These are phyloP conservation scores for Calidris pugnax DNA, from an alignment of 2,113 vertebrate species.

Conservation along the genomic window DNA sequence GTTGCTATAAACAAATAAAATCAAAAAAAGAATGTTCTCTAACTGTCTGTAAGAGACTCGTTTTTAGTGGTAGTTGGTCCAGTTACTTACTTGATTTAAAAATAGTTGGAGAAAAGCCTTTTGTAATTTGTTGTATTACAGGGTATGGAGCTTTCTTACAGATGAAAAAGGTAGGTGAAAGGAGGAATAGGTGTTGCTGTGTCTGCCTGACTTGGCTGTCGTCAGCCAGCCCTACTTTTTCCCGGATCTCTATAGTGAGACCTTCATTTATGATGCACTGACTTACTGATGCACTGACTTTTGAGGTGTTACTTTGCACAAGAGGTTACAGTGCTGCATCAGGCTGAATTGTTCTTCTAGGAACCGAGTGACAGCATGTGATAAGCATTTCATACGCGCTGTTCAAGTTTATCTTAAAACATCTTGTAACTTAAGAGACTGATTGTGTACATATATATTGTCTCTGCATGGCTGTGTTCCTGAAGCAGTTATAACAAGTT, in stretches of 20 bases:
- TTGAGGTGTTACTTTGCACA: not conserved
- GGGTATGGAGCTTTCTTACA: not conserved
- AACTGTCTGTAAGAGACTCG: not conserved
- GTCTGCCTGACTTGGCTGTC: not conserved
- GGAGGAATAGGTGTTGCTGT: not conserved
- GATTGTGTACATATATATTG: not conserved
- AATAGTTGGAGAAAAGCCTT: not conserved
- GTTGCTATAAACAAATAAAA: slow-evolving; percentile 56
- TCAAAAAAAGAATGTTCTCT: not conserved
- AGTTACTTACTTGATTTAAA: not conserved
- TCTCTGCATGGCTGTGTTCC: not conserved
- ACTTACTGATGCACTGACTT: rapidly evolving
- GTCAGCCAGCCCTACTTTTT: not conserved
- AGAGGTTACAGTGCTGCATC: not conserved
- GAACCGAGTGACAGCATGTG: not conserved
- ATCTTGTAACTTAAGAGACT: not conserved
- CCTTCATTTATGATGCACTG: rapidly evolving
- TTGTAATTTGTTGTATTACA: not conserved
- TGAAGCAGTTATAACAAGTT: not conserved
- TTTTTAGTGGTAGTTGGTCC: not conserved
- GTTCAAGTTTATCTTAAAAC: not conserved
- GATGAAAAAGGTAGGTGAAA: not conserved
- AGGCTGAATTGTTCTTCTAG: not conserved
- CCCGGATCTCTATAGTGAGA: not conserved
- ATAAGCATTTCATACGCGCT: not conserved